Percentiles rank a stretch among this genome's conserved stretches.
These are phyloP conservation scores for Myanophis thanlyinensis DNA, from an alignment of 2,113 vertebrate species.

Conservation along the genomic window DNA sequence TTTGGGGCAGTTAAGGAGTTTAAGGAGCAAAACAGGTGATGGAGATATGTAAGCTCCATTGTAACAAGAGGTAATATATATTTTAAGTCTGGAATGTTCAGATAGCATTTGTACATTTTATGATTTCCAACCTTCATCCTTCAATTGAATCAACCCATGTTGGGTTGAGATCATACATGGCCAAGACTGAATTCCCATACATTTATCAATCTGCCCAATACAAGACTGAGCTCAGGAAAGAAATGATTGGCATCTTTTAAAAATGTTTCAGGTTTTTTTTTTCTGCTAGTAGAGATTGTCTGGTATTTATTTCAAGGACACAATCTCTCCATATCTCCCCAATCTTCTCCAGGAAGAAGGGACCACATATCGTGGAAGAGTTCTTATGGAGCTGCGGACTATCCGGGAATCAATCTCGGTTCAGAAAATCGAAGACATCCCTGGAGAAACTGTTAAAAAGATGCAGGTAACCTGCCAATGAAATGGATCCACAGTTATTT, in stretches of 20 bases:
- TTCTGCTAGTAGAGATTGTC: no score
- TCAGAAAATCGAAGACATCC: conserved; percentile 27
- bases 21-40: no score
- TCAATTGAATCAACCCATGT: neutral
- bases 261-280: neutral
- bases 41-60: no score
- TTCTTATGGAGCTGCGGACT: conserved; percentile 60
- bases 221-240: no score
- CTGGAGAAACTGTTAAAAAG: conserved; percentile 23
- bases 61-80: no score
- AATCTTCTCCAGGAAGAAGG: conserved; percentile 38
- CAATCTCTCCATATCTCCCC: neutral
- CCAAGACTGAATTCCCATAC: neutral
- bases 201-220: neutral
- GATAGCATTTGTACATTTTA: no score
- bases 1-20: no score
- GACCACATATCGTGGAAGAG: conserved; percentile 60
- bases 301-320: neutral
- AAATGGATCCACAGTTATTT: neutral
- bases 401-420: neutral
- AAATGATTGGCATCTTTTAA: neutral
- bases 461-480: conserved; percentile 53
- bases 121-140: neutral
- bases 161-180: neutral
- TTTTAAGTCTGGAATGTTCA: no score